Conservation (phyloP, 1,140 invertebrate genomes). For the Scaptomyza pallida region DNA sequence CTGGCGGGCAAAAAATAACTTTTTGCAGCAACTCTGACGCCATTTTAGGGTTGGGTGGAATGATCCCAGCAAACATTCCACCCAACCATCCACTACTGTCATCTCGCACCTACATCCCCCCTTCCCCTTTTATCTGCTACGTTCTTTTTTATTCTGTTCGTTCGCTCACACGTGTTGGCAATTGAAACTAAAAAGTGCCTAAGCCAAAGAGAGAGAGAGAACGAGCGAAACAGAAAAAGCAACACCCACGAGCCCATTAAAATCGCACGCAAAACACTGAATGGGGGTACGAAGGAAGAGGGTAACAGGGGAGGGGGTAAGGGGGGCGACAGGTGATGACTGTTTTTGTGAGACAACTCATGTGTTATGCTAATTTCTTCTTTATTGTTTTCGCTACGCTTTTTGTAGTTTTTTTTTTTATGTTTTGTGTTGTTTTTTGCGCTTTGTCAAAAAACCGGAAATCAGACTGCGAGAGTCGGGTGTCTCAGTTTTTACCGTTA, state of each 20-base stretch:
- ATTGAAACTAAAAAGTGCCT: conserved; percentile 68
- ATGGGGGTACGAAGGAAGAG: neutral
- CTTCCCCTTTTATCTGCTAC: neutral
- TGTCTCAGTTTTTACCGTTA: conserved; percentile 58
- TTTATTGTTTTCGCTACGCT: conserved; percentile 65
- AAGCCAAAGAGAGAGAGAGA: neutral
- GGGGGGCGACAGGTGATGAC: conserved; percentile 4
- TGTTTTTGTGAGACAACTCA: conserved; percentile 31
- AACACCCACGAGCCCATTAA: conserved; percentile 75
- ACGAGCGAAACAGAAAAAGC: conserved; percentile 2
- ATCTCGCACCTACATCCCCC: neutral
- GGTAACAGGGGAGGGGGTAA: neutral
- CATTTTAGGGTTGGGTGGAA: conserved; percentile 2
- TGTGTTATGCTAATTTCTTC: conserved; percentile 77
- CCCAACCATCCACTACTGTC: neutral
- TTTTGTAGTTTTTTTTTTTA: neutral
- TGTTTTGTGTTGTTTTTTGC: conserved; percentile 1
- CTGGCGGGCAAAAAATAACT: conserved; percentile 3
- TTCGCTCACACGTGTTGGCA: conserved; percentile 67
- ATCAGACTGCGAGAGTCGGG: conserved; percentile 22
- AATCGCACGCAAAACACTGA: conserved; percentile 31
- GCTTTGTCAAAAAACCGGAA: conserved; percentile 50
- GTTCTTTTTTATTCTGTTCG: conserved; percentile 45
- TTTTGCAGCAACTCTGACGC: conserved; percentile 16
- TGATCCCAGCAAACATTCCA: neutral